Percentiles rank a stretch among this genome's conserved stretches.
Evolutionary conservation across 2,797 vertebrate species (phyloP).

Genomic region (Urophycis tenuis): DNA sequence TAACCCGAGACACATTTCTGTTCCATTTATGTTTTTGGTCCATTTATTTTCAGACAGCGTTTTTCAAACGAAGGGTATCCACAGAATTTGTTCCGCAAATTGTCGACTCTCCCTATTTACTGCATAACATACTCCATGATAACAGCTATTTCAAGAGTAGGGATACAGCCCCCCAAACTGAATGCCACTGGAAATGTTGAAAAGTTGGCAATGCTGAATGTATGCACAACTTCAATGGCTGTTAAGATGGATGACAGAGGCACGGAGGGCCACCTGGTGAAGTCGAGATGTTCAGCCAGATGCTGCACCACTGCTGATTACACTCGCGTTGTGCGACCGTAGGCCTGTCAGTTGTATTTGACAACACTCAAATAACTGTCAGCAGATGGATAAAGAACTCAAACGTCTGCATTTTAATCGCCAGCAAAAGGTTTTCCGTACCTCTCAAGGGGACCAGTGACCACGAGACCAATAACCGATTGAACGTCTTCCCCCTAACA

Average conservation of each 20-base stretch:
- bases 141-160: constrained; percentile 23
- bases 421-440: not conserved
- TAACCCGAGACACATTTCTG: not conserved
- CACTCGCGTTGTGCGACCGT: not conserved
- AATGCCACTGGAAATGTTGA: constrained; percentile 23
- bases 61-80: not conserved
- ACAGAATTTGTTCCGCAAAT: constrained; percentile 31
- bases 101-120: constrained; percentile 37
- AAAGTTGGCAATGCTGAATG: constrained; percentile 54
- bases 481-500: too few relatives aligned
- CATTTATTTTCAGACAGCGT: not conserved
- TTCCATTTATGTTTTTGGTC: not conserved
- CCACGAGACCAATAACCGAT: not conserved
- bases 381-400: not conserved
- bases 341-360: not conserved
- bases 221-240: constrained; percentile 39
- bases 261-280: not conserved
- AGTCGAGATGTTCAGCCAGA: not conserved
- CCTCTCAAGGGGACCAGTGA: not conserved
- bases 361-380: not conserved
- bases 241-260: constrained; percentile 29
- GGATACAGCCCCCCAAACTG: constrained; percentile 30
- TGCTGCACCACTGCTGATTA: not conserved
- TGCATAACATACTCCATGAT: constrained; percentile 47
- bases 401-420: not conserved